phyloP scores from a whole-genome alignment of 2,888 invertebrate genomes.

The Lepidocyrtoides sp. region DNA sequence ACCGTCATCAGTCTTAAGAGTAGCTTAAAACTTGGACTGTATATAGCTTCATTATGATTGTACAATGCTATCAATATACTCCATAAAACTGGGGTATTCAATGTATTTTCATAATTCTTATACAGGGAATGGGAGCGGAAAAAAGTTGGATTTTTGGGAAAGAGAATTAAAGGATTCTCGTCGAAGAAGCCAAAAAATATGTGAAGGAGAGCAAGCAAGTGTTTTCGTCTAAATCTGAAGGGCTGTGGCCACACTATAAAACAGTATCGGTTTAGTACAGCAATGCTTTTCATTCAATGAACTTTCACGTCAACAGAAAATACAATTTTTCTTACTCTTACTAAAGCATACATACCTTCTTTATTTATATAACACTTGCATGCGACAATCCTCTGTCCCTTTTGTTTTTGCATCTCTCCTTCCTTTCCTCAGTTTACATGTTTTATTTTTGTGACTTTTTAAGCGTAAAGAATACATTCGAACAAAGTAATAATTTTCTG shows the following conservation, averaged over 20 bases:
- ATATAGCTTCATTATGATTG: constrained; percentile 1
- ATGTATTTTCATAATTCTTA: neutral
- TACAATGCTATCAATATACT: neutral
- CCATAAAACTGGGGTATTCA: neutral
- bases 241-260: neutral
- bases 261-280: too few species aligned
- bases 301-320: neutral
- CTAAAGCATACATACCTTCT: too few species aligned
- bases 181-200: neutral
- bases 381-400: too few species aligned
- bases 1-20: constrained; percentile 1
- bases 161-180: neutral
- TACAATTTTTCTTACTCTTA: neutral
- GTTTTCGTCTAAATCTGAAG: neutral
- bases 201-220: constrained; percentile 31
- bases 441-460: constrained; percentile 39
- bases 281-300: constrained; percentile 18
- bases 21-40: neutral
- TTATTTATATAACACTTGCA: too few species aligned
- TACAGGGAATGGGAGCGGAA: neutral
- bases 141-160: neutral
- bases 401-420: neutral
- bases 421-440: neutral
- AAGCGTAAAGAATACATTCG: constrained; percentile 18
- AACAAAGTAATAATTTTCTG: constrained; percentile 39